Evolutionary conservation across 2,113 vertebrate genomes (phyloP), one percentile per base, ranked within the genome.

Genomic region (Paramormyrops kingsleyae): DNA sequence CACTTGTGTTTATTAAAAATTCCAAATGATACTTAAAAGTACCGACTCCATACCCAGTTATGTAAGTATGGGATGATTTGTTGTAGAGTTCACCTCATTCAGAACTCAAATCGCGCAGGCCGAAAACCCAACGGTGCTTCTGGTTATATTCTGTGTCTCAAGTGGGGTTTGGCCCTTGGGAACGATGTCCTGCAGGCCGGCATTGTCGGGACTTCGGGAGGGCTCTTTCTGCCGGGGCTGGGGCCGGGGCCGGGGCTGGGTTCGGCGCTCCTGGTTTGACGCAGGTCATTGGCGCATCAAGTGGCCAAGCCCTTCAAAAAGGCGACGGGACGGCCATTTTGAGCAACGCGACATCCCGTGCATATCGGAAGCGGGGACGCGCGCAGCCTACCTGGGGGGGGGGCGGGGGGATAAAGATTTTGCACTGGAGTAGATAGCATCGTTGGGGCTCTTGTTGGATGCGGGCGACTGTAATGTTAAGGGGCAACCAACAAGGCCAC

Each of bases 251-350:
- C 15, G 27, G 87, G 89, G 15, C 21, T 1, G 42, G 39, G 50
- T 35, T 27, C 1, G 2, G 87, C 24, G 62, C 50, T 83, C 31
- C 35, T 31, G 47, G 89, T 56, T 19, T 59, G 62, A 85, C 27
- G 52, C 70, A 62, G 74, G 87, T 83, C 90, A 50, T 88, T 59
- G 52, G 62, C 74, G 49, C 70, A 21, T 88, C 59, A 80, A 88
- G 21, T 35, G 44, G 24, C 59, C 4, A 4, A 44, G 59, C 31
- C 50, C 39, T 39, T 49, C 49, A 2, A 4, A 70, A 80, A 59
- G 86, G 89, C 31, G 9, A 35, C 19, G 31, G 66, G 86, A 47
- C 85, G 85, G 85, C 85, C 90, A 90, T 90, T 90, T 88, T 88
- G 74, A 90, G 50, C 31, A 88, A 10, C 52, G 42, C 19, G 56